Evolutionary conservation across 2,797 vertebrate species (phyloP), one percentile per base, ranked within the genome.

Genomic region (Tokudaia tokunoshimensis): DNA sequence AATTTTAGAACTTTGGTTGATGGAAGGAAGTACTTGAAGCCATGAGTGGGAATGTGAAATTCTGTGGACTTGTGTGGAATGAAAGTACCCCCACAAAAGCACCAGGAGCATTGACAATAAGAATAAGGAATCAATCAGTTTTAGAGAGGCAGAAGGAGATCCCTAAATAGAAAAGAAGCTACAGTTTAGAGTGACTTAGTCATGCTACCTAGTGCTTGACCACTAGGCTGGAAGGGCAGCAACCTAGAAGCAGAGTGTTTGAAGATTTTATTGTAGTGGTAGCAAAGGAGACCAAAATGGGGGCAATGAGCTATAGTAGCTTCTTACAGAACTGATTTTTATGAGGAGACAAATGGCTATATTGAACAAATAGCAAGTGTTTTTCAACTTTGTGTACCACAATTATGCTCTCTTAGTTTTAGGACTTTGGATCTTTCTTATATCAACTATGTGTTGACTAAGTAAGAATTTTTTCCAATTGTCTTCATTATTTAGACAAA

Each of bases 341-440:
- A 83, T 82, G 37, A 84, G 76, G 93, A 82, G 55, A 81, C 55
- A 59, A 13, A 0, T 57, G 52, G 4, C 47, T 90, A 0, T 89
- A 92, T 88, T 94, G 34, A 96, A 26, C 78, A 88, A 87, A 78
- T 78, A 85, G 74, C 87, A 94, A 34, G 29, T 96, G 95, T 91
- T 94, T 52, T 63, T 96, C 34, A 92, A 29, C 12, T 96, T 95
- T 83, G 26, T 70, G 2, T 74, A 55, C 26, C 87, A 2, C 74
- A 87, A 52, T 44, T 79, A 13, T 84, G 44, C 29, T 81, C n/a
- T 83, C 29, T 72, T 95, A 88, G 44, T 91, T 94, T 93, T 89
- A 84, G 61, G 78, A 87, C 37, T 92, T 84, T 41, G 76, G 50
- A 20, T 26, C 70, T 89, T 19, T 89, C 85, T 97, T 80, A 52